Evolutionary conservation across 2,888 invertebrate genomes (phyloP).

Genomic region (Callyntrura sp.): DNA sequence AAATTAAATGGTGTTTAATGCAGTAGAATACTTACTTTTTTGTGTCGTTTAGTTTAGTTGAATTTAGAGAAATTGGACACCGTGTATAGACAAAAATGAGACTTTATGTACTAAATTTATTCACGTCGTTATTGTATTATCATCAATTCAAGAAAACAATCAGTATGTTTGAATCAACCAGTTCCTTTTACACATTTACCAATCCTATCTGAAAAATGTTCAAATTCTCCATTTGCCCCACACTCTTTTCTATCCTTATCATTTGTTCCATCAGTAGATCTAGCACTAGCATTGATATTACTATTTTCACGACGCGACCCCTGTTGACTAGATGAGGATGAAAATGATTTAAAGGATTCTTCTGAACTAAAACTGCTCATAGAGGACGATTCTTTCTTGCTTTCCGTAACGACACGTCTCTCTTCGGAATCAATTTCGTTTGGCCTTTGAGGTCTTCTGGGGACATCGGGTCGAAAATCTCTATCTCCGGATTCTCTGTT

Average conservation of each 20-base stretch:
- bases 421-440: constrained; percentile 65
- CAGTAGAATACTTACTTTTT: too few relatives aligned
- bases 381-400: constrained; percentile 42
- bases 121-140: too few relatives aligned
- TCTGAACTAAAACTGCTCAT: constrained; percentile 55
- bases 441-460: constrained; percentile 35
- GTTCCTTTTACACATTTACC: constrained; percentile 66
- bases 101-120: too few relatives aligned
- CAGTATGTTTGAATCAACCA: constrained; percentile 30
- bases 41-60: too few relatives aligned
- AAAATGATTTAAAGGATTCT: constrained; percentile 43
- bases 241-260: constrained; percentile 73
- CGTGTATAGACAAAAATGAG: too few relatives aligned
- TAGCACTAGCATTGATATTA: neutral
- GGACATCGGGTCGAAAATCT: constrained; percentile 55
- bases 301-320: constrained; percentile 26
- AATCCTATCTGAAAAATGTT: constrained; percentile 67
- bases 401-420: constrained; percentile 56
- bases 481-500: constrained; percentile 65
- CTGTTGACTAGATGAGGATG: constrained; percentile 54
- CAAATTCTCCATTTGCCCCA: constrained; percentile 71
- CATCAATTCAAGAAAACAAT: too few relatives aligned
- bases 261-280: constrained; percentile 54
- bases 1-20: too few relatives aligned
- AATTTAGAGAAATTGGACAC: too few relatives aligned